A percentile compares a stretch with the other conserved stretches of the same genome.
Conservation (phyloP, 2,888 invertebrate genomes). For the Myopa testacea region DNA sequence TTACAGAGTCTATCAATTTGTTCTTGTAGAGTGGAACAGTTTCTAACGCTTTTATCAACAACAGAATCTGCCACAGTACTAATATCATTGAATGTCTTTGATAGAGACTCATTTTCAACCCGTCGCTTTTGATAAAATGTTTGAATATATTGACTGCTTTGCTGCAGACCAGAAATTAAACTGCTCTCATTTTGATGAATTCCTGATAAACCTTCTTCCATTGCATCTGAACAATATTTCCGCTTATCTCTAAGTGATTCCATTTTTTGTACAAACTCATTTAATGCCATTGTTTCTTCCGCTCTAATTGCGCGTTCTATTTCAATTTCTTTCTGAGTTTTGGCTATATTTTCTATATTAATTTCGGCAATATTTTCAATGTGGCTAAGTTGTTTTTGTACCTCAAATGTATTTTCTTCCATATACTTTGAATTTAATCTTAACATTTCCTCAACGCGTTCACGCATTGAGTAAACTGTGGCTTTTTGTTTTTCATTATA, state of each 20-base stretch:
- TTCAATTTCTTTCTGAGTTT: slow-evolving; percentile 49
- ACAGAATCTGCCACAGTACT: slow-evolving; percentile 38
- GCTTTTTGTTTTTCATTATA: slow-evolving; percentile 56
- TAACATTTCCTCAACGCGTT: slow-evolving; percentile 50
- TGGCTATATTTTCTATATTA: slow-evolving; percentile 49
- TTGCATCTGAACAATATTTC: slow-evolving; percentile 28
- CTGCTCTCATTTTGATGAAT: slow-evolving; percentile 30
- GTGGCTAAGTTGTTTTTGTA: slow-evolving; percentile 50
- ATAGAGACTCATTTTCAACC: neutral
- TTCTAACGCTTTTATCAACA: slow-evolving; percentile 51
- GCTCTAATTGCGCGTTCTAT: slow-evolving; percentile 52
- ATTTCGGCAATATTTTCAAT: slow-evolving; percentile 43
- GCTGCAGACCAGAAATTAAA: slow-evolving; percentile 18
- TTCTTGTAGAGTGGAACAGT: slow-evolving; percentile 53
- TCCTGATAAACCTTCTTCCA: slow-evolving; percentile 38
- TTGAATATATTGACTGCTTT: slow-evolving; percentile 31
- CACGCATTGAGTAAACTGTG: slow-evolving; percentile 52
- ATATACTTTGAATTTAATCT: slow-evolving; percentile 47
- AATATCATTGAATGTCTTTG: slow-evolving; percentile 6
- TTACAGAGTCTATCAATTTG: slow-evolving; percentile 53
- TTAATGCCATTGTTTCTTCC: slow-evolving; percentile 52
- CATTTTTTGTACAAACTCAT: slow-evolving; percentile 62
- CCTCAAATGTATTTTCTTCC: slow-evolving; percentile 49
- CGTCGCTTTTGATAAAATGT: slow-evolving; percentile 43
- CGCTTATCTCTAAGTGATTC: slow-evolving; percentile 63